Evolutionary conservation across 2,888 invertebrate genomes (phyloP), one percentile per base, ranked within the genome.

Genomic region (Pseudococcus jackbeardsleyi): DNA sequence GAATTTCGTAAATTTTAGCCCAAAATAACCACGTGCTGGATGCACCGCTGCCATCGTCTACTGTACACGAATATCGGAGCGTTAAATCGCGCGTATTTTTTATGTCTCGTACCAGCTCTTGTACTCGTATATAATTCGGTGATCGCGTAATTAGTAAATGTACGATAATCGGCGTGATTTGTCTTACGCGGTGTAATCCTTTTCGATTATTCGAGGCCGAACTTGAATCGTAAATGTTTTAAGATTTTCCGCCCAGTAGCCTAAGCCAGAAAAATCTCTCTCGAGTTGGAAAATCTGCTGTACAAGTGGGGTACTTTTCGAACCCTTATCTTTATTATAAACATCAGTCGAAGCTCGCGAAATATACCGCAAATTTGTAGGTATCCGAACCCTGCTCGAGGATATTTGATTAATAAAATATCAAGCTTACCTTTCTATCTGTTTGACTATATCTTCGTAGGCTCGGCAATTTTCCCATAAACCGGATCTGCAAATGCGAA

Each of bases 401-500:
- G 54, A n/a, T 54, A 54, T 54, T 85, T 33, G 39, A 54, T 59
- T 50, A 64, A 86, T 64, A 64, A 86, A 54, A 86, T 46, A 79
- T 86, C 85, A 82, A 64, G 19, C 95, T 93, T 95, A 96, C 96
- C 97, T 96, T 94, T 97, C 97, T 92, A 97, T 94, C 92, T 97
- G 97, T 93, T 97, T 97, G 91, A 97, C 97, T 92, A 97, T 97
- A 93, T 97, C 97, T 93, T 97, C 97, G 92, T 97, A 97, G 91
- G 97, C 97, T 92, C 97, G 94, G 93, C 97, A 97, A 93, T 97
- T 97, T 93, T 97, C 97, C 97, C 97, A 97, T 92, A 97, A 96
- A 91, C 96, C 96, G 92, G 96, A 96, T 92, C 95, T 95, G 93
- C 90, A 92, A 93, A 92, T 92, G 90, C n/a, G 68, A 77, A 48